These are phyloP conservation scores for Apolygus lucorum DNA, from an alignment of 1,140 invertebrate genomes.

Conservation along the genomic window DNA sequence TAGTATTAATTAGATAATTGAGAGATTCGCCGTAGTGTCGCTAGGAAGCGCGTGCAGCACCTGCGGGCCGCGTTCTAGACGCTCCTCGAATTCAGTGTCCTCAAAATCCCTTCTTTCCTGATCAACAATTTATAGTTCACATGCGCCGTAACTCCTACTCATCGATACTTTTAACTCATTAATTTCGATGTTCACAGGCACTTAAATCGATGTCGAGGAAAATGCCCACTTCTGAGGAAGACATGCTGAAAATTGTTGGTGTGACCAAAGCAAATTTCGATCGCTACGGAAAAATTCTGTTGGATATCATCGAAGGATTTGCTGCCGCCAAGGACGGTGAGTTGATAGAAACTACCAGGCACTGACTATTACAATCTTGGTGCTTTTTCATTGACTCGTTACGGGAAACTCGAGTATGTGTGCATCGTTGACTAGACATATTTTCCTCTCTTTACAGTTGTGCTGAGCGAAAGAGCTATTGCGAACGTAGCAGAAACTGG, in stretches of 20 bases:
- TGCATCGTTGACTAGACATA: too few relatives aligned
- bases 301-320: slow-evolving; percentile 65
- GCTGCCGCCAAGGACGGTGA: slow-evolving; percentile 36
- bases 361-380: neutral
- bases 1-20: too few relatives aligned
- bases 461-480: slow-evolving; percentile 1
- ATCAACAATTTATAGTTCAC: too few relatives aligned
- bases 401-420: too few relatives aligned
- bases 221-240: slow-evolving; percentile 61
- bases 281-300: slow-evolving; percentile 70
- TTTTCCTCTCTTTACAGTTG: neutral
- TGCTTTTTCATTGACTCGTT: neutral
- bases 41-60: too few relatives aligned
- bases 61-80: too few relatives aligned
- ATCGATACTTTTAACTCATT: too few relatives aligned
- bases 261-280: slow-evolving; percentile 80
- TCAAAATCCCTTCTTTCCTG: too few relatives aligned
- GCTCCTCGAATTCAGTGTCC: too few relatives aligned
- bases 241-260: slow-evolving; percentile 76
- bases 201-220: slow-evolving; percentile 67
- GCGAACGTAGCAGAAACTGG: neutral
- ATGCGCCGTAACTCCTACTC: too few relatives aligned
- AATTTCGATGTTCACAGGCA: slow-evolving; percentile 49
- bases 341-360: neutral
- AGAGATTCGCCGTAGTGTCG: too few relatives aligned